A percentile compares a stretch with the other conserved stretches of the same genome.
These are phyloP conservation scores for Monochamus saltuarius DNA, from an alignment of 1,140 invertebrate species.

Conservation along the genomic window DNA sequence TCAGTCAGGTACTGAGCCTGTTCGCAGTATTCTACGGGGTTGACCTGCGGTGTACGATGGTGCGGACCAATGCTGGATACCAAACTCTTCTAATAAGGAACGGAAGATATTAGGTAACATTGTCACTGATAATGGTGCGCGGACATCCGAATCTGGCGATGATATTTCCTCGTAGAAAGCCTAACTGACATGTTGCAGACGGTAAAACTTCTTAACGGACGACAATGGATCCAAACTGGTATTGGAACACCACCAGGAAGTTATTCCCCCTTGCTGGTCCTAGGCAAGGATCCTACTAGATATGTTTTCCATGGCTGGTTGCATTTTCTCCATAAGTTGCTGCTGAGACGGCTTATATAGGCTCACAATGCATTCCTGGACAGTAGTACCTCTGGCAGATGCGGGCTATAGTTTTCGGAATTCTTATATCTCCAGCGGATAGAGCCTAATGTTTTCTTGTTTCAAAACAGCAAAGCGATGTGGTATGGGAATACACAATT, in stretches of 20 bases:
- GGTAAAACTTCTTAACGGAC: constrained; percentile 37
- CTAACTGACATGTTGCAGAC: constrained; percentile 28
- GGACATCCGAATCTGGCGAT: constrained; percentile 44
- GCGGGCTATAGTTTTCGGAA: constrained; percentile 36
- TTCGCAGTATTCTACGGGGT: constrained; percentile 49
- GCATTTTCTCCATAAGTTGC: constrained; percentile 41
- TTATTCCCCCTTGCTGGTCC: constrained; percentile 41
- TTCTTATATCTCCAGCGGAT: constrained; percentile 38
- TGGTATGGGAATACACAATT: constrained; percentile 27
- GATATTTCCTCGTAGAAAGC: constrained; percentile 39
- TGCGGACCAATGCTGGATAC: constrained; percentile 34
- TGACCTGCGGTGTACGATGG: constrained; percentile 50
- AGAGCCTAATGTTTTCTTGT: constrained; percentile 28
- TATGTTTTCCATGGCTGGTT: constrained; percentile 46
- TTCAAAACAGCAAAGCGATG: constrained; percentile 19
- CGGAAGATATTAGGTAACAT: constrained; percentile 50
- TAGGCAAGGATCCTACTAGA: constrained; percentile 51
- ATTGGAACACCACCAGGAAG: constrained; percentile 47
- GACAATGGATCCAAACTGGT: constrained; percentile 33
- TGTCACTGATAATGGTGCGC: constrained; percentile 48
- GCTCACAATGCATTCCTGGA: constrained; percentile 42
- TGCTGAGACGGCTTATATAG: constrained; percentile 42
- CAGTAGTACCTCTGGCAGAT: constrained; percentile 37
- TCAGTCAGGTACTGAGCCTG: constrained; percentile 42
- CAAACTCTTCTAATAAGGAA: constrained; percentile 4